phyloP scores from a whole-genome alignment of 2,113 vertebrate genomes.

The Hiodon alosoides region DNA sequence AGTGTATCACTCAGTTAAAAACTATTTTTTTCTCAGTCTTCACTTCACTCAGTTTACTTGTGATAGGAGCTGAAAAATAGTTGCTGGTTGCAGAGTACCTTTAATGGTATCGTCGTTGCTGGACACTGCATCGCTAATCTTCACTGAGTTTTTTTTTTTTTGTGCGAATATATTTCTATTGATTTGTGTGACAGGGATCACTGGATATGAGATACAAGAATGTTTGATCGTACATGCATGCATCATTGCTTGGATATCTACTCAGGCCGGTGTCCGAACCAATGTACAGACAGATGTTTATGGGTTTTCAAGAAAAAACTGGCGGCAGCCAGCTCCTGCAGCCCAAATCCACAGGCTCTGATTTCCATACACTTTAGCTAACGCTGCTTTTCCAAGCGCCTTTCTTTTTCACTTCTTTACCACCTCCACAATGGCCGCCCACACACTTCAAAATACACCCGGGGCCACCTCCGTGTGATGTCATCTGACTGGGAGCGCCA shows the following conservation, averaged over 20 bases:
- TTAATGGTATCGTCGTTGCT: too few relatives aligned
- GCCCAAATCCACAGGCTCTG: slow-evolving; percentile 28
- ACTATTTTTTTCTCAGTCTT: too few relatives aligned
- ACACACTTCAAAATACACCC: slow-evolving; percentile 5
- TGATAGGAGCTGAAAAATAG: too few relatives aligned
- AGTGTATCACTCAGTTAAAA: too few relatives aligned
- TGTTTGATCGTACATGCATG: slow-evolving; percentile 8
- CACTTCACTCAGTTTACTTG: too few relatives aligned
- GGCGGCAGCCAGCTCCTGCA: slow-evolving; percentile 18
- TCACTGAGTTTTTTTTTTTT: too few relatives aligned
- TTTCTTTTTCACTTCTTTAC: slow-evolving; percentile 2
- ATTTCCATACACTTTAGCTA: slow-evolving; percentile 21
- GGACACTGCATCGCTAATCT: too few relatives aligned
- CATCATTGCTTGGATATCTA: slow-evolving; percentile 12
- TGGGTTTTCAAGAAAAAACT: slow-evolving; percentile 22
- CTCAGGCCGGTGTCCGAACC: not conserved
- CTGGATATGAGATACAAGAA: slow-evolving; percentile 1
- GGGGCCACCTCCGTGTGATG: slow-evolving; percentile 1
- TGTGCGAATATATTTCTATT: not conserved
- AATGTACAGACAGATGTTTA: slow-evolving; percentile 27
- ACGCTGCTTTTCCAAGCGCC: slow-evolving; percentile 10
- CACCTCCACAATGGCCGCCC: slow-evolving; percentile 12
- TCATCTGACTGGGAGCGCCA: slow-evolving; percentile 1
- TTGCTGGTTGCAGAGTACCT: too few relatives aligned
- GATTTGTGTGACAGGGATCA: not conserved